Base-by-base conservation (phyloP, 2,888 invertebrate genomes). In the Pseudanteris insignis region DNA sequence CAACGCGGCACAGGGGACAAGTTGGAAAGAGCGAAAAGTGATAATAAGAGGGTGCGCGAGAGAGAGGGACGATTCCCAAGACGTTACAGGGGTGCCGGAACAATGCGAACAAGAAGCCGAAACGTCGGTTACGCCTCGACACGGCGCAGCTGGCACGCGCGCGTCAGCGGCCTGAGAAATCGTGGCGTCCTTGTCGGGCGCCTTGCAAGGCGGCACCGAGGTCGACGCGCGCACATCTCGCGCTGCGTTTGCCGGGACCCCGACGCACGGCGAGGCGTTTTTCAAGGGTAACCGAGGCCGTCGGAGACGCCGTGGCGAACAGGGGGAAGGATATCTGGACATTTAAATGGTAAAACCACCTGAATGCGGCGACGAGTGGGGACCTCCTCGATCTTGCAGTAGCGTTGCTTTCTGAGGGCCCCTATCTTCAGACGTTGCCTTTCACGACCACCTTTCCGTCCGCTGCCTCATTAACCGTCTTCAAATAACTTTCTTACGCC, bases 101-200 rank as follows among this genome's bases (percentile, higher is more conserved):
- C 75, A 76, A 76, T 74, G 67, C 68, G 68, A 69, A 70, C 69
- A 72, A 77, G 77, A 78, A 78, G 76, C 76, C 75, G 74, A 77
- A 78, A 78, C 71, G 79, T 77, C 79, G 79, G 79, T 80, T 80
- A 79, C 76, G 76, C 78, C 76, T 77, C 63, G 74, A 64, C 66
- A 68, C 70, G 70, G 77, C 79, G 77, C 79, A 79, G 79, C 79
- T 79, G 79, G 77, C 78, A 79, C 79, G 79, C 78, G 78, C 77
- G 70, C 65, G 65, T 67, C 58, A 50, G 63, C 43, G 54, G 70
- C 70, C 51, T 55, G 65, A 68, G 70, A 64, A 71, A 69, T 55
- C 60, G 32, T 47, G 59, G 55, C 63, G 55, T 64, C 54, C 47
- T 30, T n/a, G 38, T 57, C 44, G 24, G 40, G 15, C 67, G 55